Conservation (phyloP, 30 jellyfish, hydroid and myxozoan species). For the Pseudorhiza aurosa region DNA sequence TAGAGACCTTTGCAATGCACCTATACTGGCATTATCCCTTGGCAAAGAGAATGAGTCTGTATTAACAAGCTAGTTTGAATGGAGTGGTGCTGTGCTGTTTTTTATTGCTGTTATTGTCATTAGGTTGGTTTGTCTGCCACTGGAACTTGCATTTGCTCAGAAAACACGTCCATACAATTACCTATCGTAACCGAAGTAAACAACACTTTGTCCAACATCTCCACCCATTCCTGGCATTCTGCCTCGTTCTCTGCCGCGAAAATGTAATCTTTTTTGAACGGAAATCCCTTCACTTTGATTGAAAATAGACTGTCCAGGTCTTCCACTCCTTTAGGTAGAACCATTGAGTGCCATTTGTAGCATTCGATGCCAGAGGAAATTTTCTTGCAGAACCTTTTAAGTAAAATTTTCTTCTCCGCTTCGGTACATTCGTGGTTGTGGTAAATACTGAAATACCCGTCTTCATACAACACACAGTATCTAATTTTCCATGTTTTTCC, state of each 20-base stretch:
- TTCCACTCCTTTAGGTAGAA: constrained; percentile 46
- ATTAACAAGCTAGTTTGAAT: too few relatives aligned
- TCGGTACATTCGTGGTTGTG: background rate
- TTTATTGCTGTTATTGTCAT: too few relatives aligned
- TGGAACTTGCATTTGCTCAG: background rate
- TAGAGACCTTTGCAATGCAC: too few relatives aligned
- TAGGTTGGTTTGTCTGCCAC: too few relatives aligned
- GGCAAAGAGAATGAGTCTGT: too few relatives aligned
- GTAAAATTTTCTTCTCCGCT: background rate
- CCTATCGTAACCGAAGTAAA: constrained; percentile 17
- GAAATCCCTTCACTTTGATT: background rate
- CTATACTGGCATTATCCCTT: too few relatives aligned
- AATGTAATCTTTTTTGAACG: background rate
- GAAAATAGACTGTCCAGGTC: constrained; percentile 26
- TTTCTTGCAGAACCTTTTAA: constrained; percentile 14
- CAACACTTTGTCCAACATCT: constrained; percentile 4
- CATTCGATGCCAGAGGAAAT: constrained; percentile 29
- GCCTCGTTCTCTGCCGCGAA: constrained; percentile 14
- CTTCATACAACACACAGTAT: constrained; percentile 36
- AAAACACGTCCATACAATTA: background rate
- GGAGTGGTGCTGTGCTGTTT: too few relatives aligned
- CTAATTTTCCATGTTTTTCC: constrained; percentile 25
- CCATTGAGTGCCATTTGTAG: constrained; percentile 44
- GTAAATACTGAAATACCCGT: constrained; percentile 7
- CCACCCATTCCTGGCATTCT: constrained; percentile 39